Evolutionary conservation across 2,113 vertebrate genomes (phyloP), one percentile per base, ranked within the genome.

Genomic region (Macroglossus sobrinus): DNA sequence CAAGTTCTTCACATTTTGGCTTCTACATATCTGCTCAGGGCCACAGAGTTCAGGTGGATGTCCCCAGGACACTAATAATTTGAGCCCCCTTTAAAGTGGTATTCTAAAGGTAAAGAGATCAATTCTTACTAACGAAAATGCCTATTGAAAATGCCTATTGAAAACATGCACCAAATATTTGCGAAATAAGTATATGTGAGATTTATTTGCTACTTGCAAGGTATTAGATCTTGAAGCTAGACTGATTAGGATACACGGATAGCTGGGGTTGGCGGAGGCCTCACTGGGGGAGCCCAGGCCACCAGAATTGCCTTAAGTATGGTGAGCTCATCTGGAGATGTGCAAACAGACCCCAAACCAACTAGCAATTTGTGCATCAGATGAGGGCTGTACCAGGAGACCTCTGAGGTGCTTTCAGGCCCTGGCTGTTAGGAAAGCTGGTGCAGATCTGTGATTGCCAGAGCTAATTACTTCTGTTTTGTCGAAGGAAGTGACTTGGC

Each of bases 401-500:
- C 40, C 13, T 33, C 7, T 24, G 6, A 10, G 7, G 26, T 30
- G 35, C n/a, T 72, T 13, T 1, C 10, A 16, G 64, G 8, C 24
- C 40, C 30, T 4, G 15, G 59, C 28, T 33, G 5, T 33, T 57
- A 68, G 22, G 78, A 74, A 57, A n/a, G 76, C 50, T 16, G 11
- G 61, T 50, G 14, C 43, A 61, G 22, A 47, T 8, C 71, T 4
- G 28, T 10, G n/a, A 14, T 2, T 19, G 15, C 40, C 2, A 24
- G 40, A 68, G n/a, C 53, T 35, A 43, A 82, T 43, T 33, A 13
- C 30, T 50, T 50, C 43, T 15, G 5, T 55, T n/a, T 35, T 2
- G 35, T 21, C 50, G 21, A 76, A 76, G 68, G 61, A 90, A 96
- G 80, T 76, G 75, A 55, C 66, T 75, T 59, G 75, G 33, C 57